phyloP scores from a whole-genome alignment of 2,797 vertebrate species.

The Catamblyrhynchus diadema region DNA sequence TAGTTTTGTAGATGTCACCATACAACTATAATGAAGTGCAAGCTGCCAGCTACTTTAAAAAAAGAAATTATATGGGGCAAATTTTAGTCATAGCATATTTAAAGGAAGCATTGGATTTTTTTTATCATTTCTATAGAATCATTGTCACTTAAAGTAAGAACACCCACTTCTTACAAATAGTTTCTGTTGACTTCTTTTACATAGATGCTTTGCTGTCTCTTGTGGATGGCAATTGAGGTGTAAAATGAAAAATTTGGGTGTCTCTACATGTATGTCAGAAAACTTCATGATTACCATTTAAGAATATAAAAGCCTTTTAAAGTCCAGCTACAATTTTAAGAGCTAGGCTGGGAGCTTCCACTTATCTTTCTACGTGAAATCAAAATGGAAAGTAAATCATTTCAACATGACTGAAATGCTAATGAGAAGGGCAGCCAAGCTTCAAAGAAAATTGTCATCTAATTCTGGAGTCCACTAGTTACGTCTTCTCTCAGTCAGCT shows the following conservation, averaged over 20 bases:
- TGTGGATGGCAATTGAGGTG: not conserved
- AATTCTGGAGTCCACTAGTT: constrained; percentile 33
- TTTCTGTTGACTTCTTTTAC: not conserved
- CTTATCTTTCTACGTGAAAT: not conserved
- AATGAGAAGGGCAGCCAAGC: constrained; percentile 10
- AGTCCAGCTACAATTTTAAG: not conserved
- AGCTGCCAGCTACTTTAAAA: not conserved
- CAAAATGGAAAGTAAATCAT: not conserved
- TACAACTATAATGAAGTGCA: not conserved
- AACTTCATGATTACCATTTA: not conserved
- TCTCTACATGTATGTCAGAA: not conserved
- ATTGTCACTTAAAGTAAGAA: not conserved
- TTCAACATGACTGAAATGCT: constrained; percentile 35
- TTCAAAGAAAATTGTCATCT: constrained; percentile 54
- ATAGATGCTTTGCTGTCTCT: not conserved
- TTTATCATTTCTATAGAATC: not conserved
- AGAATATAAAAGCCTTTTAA: not conserved
- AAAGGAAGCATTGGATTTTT: not conserved
- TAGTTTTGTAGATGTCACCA: not conserved
- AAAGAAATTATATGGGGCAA: not conserved
- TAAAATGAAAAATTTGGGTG: not conserved
- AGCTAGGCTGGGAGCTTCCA: not conserved
- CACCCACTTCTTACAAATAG: not conserved
- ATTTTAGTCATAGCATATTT: not conserved
- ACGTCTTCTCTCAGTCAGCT: not conserved